Evolutionary conservation across 2,797 vertebrate species (phyloP).

Genomic region (Myotis findleyi): DNA sequence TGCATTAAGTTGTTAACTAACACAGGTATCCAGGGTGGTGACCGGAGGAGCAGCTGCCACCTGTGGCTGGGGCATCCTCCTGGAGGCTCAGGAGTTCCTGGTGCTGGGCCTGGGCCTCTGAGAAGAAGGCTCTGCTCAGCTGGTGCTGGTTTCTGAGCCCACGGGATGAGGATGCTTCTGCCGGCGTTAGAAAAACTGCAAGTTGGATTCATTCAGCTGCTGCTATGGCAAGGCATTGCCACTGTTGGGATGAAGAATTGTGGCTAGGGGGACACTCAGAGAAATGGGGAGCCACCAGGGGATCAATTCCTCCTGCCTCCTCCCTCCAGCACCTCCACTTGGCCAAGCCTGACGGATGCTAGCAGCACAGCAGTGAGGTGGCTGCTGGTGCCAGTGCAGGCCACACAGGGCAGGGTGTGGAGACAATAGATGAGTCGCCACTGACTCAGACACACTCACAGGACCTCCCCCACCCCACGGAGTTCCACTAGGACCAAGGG

Average conservation of each 20-base stretch:
- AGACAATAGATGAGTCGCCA: neutral
- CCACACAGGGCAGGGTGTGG: neutral
- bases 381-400: neutral
- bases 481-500: neutral
- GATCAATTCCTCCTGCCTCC: neutral
- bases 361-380: too few species aligned
- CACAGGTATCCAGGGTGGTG: too few species aligned
- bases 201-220: neutral
- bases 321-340: neutral
- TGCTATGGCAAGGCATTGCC: neutral
- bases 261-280: neutral
- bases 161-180: neutral
- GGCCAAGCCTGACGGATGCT: neutral
- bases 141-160: neutral
- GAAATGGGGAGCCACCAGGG: neutral
- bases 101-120: neutral
- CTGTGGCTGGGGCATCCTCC: too few species aligned
- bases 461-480: fast-evolving
- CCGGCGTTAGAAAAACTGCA: neutral
- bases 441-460: neutral
- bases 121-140: neutral
- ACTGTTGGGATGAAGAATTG: fast-evolving
- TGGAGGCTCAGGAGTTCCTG: fast-evolving
- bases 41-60: neutral
- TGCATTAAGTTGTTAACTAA: neutral